These are phyloP conservation scores for Pyrocephalus nanus DNA, from an alignment of 2,797 vertebrate genomes.

Conservation along the genomic window DNA sequence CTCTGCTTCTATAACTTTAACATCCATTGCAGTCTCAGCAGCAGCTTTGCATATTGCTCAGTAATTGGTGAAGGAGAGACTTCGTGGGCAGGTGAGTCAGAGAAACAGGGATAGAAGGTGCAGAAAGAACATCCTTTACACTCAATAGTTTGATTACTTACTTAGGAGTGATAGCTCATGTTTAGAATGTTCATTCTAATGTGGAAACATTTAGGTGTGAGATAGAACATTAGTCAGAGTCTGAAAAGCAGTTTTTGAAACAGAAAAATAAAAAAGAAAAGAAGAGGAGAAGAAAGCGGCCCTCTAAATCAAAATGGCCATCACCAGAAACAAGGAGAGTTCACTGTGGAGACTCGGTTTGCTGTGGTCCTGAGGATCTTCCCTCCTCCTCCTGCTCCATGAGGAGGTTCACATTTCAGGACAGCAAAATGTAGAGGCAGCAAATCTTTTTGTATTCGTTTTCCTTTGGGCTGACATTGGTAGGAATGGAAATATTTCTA, in stretches of 20 bases:
- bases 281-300: not conserved
- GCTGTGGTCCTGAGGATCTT: not conserved
- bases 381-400: not conserved
- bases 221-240: not conserved
- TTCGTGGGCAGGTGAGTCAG: not conserved
- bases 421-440: not conserved
- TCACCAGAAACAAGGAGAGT: not conserved
- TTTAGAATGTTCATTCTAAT: not conserved
- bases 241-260: not conserved
- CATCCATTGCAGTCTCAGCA: not conserved
- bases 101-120: not conserved
- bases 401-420: not conserved
- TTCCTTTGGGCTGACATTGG: not conserved
- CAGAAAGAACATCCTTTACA: not conserved
- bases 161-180: not conserved
- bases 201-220: not conserved
- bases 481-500: constrained; percentile 42
- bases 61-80: not conserved
- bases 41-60: not conserved
- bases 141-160: not conserved
- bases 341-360: not conserved
- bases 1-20: not conserved
- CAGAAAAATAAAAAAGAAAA: not conserved
- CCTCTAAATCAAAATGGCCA: not conserved
- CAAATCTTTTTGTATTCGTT: not conserved